A percentile compares a stretch with the other conserved stretches of the same genome.
These are phyloP conservation scores for Tinea trinotella DNA, from an alignment of 2,888 invertebrate genomes.

Conservation along the genomic window DNA sequence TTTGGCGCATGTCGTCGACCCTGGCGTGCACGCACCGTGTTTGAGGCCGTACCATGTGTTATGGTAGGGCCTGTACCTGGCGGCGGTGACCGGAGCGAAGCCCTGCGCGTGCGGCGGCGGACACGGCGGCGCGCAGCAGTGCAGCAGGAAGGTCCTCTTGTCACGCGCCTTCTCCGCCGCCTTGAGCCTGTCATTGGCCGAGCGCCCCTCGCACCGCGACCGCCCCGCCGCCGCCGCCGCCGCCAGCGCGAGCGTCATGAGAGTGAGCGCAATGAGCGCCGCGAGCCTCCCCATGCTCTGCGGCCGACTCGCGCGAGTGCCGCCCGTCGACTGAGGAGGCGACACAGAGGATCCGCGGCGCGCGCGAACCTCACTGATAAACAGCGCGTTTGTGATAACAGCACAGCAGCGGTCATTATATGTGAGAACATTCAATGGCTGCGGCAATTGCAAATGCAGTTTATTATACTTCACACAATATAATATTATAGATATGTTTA, in stretches of 20 bases:
- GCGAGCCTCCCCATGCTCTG: not conserved
- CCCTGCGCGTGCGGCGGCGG: conserved; percentile 27
- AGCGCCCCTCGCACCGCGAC: conserved; percentile 51
- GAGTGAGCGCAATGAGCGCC: too few species aligned
- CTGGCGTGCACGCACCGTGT: conserved; percentile 41
- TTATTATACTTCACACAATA: too few species aligned
- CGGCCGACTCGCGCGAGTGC: not conserved
- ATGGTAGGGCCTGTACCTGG: conserved; percentile 57
- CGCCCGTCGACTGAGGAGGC: not conserved
- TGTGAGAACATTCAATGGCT: too few species aligned
- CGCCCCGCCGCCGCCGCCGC: conserved; percentile 29
- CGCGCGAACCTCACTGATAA: not conserved
- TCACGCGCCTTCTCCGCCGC: conserved; percentile 62
- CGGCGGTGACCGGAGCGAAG: conserved; percentile 33
- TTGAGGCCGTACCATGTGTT: conserved; percentile 60
- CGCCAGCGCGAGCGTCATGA: conserved; percentile 25
- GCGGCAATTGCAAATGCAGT: too few species aligned
- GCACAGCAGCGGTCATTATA: too few species aligned
- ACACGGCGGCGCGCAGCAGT: conserved; percentile 46
- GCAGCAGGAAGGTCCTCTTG: conserved; percentile 52
- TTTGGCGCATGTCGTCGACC: not conserved
- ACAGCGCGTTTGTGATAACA: too few species aligned
- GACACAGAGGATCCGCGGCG: not conserved
- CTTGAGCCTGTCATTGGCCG: conserved; percentile 56
- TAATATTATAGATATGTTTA: too few species aligned